Conservation (phyloP, 2,797 vertebrate species). For the Onychomys arenicola region DNA sequence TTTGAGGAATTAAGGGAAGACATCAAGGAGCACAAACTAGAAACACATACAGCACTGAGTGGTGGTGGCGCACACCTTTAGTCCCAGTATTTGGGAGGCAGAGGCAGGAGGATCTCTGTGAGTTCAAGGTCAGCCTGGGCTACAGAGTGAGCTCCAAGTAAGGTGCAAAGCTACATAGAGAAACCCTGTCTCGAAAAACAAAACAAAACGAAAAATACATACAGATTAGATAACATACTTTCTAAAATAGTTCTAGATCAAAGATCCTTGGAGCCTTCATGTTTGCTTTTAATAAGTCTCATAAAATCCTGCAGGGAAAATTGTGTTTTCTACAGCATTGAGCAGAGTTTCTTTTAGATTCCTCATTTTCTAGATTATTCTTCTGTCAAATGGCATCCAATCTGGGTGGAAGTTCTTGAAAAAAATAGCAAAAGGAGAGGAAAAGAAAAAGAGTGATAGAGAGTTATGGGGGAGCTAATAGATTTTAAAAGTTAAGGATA, state of each 20-base stretch:
- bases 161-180: too few relatives aligned
- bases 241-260: constrained; percentile 78
- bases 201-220: background rate
- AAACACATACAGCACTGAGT: constrained; percentile 47
- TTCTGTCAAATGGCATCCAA: constrained; percentile 42
- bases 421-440: constrained; percentile 18
- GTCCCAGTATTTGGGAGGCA: too few relatives aligned
- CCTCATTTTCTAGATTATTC: constrained; percentile 6
- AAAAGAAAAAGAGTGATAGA: background rate
- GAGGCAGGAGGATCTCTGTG: too few relatives aligned
- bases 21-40: constrained; percentile 75
- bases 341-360: constrained; percentile 69
- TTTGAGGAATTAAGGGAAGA: constrained; percentile 70
- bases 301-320: constrained; percentile 48
- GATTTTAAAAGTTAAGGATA: background rate
- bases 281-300: constrained; percentile 78
- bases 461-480: background rate
- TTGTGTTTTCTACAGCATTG: constrained; percentile 38
- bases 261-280: constrained; percentile 75
- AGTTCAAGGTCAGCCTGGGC: too few relatives aligned
- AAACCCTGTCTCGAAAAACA: too few relatives aligned
- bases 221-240: constrained; percentile 80
- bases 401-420: constrained; percentile 10
- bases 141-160: too few relatives aligned
- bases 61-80: too few relatives aligned